A percentile compares a stretch with the other conserved stretches of the same genome.
These are phyloP conservation scores for Trachurus trachurus DNA, from an alignment of 2,797 vertebrate genomes.

Conservation along the genomic window DNA sequence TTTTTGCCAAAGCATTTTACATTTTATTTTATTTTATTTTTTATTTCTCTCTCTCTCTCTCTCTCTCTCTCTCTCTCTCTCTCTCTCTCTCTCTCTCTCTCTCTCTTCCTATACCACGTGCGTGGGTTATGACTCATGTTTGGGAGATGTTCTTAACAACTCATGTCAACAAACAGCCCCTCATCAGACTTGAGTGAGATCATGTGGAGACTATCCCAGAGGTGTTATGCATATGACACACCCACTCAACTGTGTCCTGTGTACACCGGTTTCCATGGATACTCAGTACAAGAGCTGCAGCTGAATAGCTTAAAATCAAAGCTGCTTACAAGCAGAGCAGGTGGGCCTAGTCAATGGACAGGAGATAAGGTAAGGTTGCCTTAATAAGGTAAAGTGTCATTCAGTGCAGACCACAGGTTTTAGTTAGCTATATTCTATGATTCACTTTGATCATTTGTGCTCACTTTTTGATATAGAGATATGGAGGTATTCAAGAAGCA, in stretches of 20 bases:
- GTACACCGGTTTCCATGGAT: conserved; percentile 78
- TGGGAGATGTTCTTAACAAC: conserved; percentile 46
- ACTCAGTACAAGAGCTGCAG: conserved; percentile 64
- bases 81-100: background rate
- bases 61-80: background rate
- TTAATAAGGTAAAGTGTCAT: conserved; percentile 12
- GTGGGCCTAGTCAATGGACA: conserved; percentile 30
- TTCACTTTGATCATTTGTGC: background rate
- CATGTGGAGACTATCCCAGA: conserved; percentile 69
- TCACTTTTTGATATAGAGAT: background rate
- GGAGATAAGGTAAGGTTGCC: conserved; percentile 30
- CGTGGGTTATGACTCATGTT: conserved; percentile 22
- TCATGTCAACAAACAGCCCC: conserved; percentile 51
- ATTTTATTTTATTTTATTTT: too few species aligned
- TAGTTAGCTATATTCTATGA: background rate
- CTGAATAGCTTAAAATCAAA: conserved; percentile 69
- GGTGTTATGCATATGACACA: conserved; percentile 61
- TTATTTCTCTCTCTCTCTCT: background rate
- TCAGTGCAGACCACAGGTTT: background rate
- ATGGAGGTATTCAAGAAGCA: background rate
- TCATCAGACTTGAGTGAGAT: conserved; percentile 58
- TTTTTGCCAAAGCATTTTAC: too few species aligned
- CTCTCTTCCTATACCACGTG: background rate
- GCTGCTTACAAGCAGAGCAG: conserved; percentile 43
- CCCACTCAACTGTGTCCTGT: conserved; percentile 69